Evolutionary conservation across 1,140 invertebrate genomes (phyloP).

Genomic region (Limonius californicus): DNA sequence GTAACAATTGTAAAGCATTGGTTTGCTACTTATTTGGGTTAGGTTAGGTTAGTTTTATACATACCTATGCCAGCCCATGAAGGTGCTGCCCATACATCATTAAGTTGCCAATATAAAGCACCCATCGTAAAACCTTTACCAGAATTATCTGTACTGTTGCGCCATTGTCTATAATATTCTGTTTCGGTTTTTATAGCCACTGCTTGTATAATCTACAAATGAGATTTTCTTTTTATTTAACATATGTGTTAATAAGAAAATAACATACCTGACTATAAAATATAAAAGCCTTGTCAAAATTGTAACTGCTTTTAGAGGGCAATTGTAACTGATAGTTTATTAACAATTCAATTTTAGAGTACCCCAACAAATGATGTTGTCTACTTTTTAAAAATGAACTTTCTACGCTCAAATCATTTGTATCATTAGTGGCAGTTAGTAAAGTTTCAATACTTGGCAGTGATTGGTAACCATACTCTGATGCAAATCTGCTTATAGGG

Average conservation of each 20-base stretch:
- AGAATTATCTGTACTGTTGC: conserved; percentile 51
- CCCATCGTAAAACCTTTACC: conserved; percentile 86
- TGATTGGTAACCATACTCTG: conserved; percentile 95
- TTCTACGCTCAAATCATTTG: conserved; percentile 59
- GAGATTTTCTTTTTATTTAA: no score
- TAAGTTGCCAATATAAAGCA: conserved; percentile 98
- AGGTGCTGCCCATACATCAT: conserved; percentile 97
- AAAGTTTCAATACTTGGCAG: conserved; percentile 68
- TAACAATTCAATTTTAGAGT: neutral
- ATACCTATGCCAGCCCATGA: conserved; percentile 85
- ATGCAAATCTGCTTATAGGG: conserved; percentile 80
- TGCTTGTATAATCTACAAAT: conserved; percentile 76
- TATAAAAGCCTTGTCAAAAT: no score
- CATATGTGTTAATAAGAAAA: no score
- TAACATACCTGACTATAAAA: no score
- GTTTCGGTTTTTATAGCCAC: conserved; percentile 83
- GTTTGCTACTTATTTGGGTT: no score
- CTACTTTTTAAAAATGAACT: conserved; percentile 54
- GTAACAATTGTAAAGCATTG: no score
- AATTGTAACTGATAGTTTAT: neutral
- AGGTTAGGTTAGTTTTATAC: no score
- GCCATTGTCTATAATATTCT: conserved; percentile 78
- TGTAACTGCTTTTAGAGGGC: neutral
- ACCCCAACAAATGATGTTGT: neutral
- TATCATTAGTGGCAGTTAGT: conserved; percentile 50